Conservation (phyloP, 2,888 invertebrate genomes). For the Notocelia uddmanniana region DNA sequence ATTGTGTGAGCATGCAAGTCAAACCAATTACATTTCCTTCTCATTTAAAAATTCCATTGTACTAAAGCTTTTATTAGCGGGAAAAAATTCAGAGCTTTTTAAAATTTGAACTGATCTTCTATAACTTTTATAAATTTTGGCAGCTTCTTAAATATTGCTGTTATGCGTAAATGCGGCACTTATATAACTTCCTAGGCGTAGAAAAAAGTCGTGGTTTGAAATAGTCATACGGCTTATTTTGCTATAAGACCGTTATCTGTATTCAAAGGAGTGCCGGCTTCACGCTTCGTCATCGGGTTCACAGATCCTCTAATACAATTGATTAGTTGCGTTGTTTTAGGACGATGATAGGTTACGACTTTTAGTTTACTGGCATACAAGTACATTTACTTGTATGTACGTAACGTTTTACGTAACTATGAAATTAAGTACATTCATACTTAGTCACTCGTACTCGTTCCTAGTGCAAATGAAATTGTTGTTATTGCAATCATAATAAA, state of each 20-base stretch:
- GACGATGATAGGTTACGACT: slow-evolving; percentile 25
- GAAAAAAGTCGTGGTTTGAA: too few relatives aligned
- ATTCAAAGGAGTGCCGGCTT: slow-evolving; percentile 43
- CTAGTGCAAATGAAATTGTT: background rate
- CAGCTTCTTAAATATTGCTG: too few relatives aligned
- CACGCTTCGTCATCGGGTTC: slow-evolving; percentile 42
- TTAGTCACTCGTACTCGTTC: background rate
- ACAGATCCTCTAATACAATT: slow-evolving; percentile 41
- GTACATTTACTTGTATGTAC: too few relatives aligned
- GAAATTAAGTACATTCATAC: background rate
- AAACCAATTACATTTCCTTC: too few relatives aligned
- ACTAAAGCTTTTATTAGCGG: too few relatives aligned
- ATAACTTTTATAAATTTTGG: too few relatives aligned
- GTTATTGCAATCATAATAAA: background rate
- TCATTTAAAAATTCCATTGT: too few relatives aligned
- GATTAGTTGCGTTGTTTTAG: slow-evolving; percentile 42
- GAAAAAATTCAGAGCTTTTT: too few relatives aligned
- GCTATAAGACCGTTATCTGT: slow-evolving; percentile 34
- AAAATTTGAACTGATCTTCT: too few relatives aligned
- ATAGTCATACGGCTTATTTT: slow-evolving; percentile 23
- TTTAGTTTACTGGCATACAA: slow-evolving; percentile 23
- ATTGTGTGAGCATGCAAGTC: too few relatives aligned
- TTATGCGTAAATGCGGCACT: too few relatives aligned
- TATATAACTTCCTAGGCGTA: too few relatives aligned
- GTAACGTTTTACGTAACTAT: slow-evolving; percentile 25